Conservation (phyloP, 2,888 invertebrate genomes). For the Metallyticus violacea region DNA sequence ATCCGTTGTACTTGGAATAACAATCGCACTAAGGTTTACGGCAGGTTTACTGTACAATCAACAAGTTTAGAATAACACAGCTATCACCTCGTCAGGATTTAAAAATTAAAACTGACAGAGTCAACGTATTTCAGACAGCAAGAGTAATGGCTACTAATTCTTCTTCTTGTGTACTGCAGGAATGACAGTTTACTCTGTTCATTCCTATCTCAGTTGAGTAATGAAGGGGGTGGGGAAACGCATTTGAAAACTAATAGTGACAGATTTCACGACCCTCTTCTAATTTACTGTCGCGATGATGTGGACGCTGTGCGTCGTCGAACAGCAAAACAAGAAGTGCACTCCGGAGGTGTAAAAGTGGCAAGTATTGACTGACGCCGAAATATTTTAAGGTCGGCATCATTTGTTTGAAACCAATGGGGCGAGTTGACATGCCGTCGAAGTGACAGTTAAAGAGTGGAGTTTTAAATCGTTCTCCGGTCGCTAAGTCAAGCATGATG, state of each 20-base stretch:
- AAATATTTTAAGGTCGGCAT: neutral
- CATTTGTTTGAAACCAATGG: neutral
- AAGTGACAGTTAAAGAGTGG: neutral
- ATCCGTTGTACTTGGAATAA: too few relatives aligned
- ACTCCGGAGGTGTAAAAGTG: too few relatives aligned
- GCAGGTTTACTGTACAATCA: neutral
- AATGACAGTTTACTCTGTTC: neutral
- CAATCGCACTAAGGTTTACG: too few relatives aligned
- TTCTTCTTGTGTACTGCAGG: neutral
- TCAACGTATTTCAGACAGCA: neutral
- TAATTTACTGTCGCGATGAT: neutral
- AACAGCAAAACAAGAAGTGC: too few relatives aligned
- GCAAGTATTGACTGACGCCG: neutral
- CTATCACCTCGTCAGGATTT: too few relatives aligned
- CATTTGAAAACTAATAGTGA: neutral
- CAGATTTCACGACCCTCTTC: neutral
- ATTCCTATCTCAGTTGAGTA: neutral
- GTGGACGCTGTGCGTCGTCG: neutral
- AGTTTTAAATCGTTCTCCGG: neutral
- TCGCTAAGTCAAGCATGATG: neutral
- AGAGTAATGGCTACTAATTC: neutral
- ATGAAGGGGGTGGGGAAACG: too few relatives aligned
- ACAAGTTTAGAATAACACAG: neutral
- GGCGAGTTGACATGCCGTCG: neutral
- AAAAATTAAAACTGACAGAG: neutral